Conservation (phyloP, 1,140 invertebrate species). For the Solenopsis invicta region DNA sequence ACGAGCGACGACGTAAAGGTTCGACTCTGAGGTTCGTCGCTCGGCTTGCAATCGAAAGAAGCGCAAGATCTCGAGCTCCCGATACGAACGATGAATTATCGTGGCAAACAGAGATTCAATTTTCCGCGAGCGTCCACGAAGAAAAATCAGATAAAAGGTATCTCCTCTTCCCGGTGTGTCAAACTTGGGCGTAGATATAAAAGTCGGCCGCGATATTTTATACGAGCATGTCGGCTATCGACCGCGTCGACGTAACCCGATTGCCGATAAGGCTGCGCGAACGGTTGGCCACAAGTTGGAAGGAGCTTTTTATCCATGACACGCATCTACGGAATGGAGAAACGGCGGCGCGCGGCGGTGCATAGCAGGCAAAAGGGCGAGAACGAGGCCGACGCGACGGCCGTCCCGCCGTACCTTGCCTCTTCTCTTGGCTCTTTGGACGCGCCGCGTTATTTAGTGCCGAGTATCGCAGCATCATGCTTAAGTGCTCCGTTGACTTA, state of each 20-base stretch:
- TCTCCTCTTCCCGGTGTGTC: slow-evolving; percentile 47
- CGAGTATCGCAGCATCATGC: slow-evolving; percentile 73
- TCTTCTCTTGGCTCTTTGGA: slow-evolving; percentile 69
- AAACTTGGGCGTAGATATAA: slow-evolving; percentile 58
- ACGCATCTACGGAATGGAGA: slow-evolving; percentile 50
- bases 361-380: slow-evolving; percentile 59
- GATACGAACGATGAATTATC: slow-evolving; percentile 62
- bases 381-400: slow-evolving; percentile 57
- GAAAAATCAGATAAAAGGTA: slow-evolving; percentile 60
- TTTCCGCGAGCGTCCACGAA: slow-evolving; percentile 57
- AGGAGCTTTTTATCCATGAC: slow-evolving; percentile 62
- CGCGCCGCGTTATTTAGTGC: slow-evolving; percentile 78
- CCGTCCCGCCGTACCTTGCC: slow-evolving; percentile 53
- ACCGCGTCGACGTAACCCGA: slow-evolving; percentile 33
- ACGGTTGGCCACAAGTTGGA: slow-evolving; percentile 46
- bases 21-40: slow-evolving; percentile 49
- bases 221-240: slow-evolving; percentile 61
- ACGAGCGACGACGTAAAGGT: slow-evolving; percentile 56
- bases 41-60: slow-evolving; percentile 27
- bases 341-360: slow-evolving; percentile 19
- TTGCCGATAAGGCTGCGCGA: slow-evolving; percentile 28
- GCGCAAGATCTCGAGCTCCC: slow-evolving; percentile 29
- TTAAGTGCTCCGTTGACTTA: slow-evolving; percentile 81
- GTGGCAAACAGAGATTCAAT: slow-evolving; percentile 64
- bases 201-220: slow-evolving; percentile 61